Percentiles rank a stretch among this genome's conserved stretches.
Evolutionary conservation across 2,113 vertebrate genomes (phyloP).

Genomic region (Dendropsophus ebraccatus): DNA sequence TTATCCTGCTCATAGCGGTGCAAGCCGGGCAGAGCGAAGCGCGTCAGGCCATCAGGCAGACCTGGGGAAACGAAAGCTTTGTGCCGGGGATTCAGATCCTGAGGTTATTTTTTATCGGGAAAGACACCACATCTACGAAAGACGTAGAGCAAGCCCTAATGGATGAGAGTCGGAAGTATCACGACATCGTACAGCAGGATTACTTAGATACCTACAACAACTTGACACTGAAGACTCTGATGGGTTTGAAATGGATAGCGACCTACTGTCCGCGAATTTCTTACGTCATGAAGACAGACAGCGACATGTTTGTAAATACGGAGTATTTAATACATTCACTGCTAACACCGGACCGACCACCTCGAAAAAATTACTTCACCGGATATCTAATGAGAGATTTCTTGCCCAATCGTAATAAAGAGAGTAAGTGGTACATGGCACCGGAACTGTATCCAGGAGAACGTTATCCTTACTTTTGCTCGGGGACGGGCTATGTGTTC

Average conservation of each 20-base stretch:
- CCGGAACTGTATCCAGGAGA: slow-evolving; percentile 51
- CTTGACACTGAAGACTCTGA: slow-evolving; percentile 52
- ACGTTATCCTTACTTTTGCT: slow-evolving; percentile 52
- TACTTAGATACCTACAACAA: slow-evolving; percentile 59
- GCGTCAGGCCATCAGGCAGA: slow-evolving; percentile 46
- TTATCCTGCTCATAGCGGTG: slow-evolving; percentile 32
- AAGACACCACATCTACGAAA: background rate
- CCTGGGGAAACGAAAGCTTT: slow-evolving; percentile 48
- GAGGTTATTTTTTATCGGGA: slow-evolving; percentile 39
- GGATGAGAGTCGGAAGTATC: slow-evolving; percentile 38
- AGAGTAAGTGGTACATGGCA: slow-evolving; percentile 61
- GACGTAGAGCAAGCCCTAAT: slow-evolving; percentile 2
- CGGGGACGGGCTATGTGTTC: slow-evolving; percentile 59
- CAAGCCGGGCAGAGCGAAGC: slow-evolving; percentile 6
- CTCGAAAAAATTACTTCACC: slow-evolving; percentile 49
- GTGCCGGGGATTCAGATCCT: slow-evolving; percentile 6
- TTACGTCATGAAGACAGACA: slow-evolving; percentile 60
- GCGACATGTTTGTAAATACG: slow-evolving; percentile 61
- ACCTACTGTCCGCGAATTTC: slow-evolving; percentile 43
- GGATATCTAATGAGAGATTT: slow-evolving; percentile 57
- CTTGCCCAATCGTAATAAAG: slow-evolving; percentile 47
- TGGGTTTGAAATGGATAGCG: slow-evolving; percentile 58
- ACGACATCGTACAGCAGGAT: slow-evolving; percentile 58
- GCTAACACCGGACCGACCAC: slow-evolving; percentile 43
- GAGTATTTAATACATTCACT: slow-evolving; percentile 54